Conservation (phyloP, 2,113 vertebrate species). For the Lucifuga dentata region DNA sequence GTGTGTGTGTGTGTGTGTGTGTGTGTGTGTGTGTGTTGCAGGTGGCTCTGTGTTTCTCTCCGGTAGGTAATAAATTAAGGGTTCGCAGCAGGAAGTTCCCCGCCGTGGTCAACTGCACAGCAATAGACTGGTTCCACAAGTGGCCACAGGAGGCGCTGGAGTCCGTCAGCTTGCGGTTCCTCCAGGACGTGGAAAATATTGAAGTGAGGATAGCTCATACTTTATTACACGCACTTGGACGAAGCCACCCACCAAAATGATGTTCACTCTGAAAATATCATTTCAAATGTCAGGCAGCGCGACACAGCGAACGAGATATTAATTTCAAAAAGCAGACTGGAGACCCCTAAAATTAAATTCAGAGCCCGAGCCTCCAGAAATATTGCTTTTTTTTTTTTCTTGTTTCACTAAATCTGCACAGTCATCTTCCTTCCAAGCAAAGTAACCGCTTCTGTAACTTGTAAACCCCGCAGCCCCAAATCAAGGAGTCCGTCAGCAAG, state of each 20-base stretch:
- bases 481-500: constrained; percentile 91
- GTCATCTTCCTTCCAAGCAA: constrained; percentile 21
- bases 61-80: constrained; percentile 88
- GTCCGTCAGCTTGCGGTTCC: constrained; percentile 92
- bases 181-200: constrained; percentile 85
- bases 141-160: constrained; percentile 94
- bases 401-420: constrained; percentile 17
- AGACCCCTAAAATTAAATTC: constrained; percentile 31
- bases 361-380: constrained; percentile 29
- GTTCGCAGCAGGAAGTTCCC: constrained; percentile 92
- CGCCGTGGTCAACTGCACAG: constrained; percentile 87
- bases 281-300: constrained; percentile 45
- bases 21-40: constrained; percentile 52
- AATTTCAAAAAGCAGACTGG: constrained; percentile 41
- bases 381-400: constrained; percentile 6
- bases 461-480: constrained; percentile 74
- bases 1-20: constrained; percentile 15
- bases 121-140: constrained; percentile 94
- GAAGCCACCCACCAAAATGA: constrained; percentile 34
- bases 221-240: constrained; percentile 9
- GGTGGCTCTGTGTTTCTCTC: constrained; percentile 94
- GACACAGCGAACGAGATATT: constrained; percentile 38
- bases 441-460: constrained; percentile 15
- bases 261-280: constrained; percentile 47
- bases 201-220: constrained; percentile 82